Evolutionary conservation across 2,888 invertebrate genomes (phyloP).

Genomic region (Allacma fusca): DNA sequence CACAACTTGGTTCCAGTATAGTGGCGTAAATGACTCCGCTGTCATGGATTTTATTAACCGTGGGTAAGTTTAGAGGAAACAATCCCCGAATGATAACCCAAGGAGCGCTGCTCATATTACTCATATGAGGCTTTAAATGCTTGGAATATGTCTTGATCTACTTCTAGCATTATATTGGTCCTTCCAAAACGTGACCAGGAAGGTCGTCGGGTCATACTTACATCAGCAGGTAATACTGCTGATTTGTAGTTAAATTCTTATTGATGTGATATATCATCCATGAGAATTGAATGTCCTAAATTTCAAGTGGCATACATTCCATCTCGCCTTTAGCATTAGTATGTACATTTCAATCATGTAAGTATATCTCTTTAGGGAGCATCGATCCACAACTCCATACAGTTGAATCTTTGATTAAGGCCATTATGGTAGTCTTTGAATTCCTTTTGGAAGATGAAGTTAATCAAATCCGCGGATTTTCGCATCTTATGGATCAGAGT

Average conservation of each 20-base stretch:
- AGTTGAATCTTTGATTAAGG: slow-evolving; percentile 79
- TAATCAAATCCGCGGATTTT: slow-evolving; percentile 79
- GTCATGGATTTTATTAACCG: slow-evolving; percentile 76
- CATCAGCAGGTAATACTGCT: slow-evolving; percentile 74
- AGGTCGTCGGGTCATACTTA: slow-evolving; percentile 79
- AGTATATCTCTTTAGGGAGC: slow-evolving; percentile 69
- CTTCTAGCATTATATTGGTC: slow-evolving; percentile 76
- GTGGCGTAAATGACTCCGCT: slow-evolving; percentile 75
- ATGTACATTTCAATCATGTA: no score
- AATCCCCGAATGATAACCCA: no score
- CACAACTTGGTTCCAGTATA: slow-evolving; percentile 77
- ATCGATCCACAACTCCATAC: slow-evolving; percentile 81
- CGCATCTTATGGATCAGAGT: slow-evolving; percentile 82
- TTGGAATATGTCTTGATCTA: no score
- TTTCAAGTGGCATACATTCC: no score
- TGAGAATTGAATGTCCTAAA: no score
- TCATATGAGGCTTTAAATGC: no score
- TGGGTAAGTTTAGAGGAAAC: slow-evolving; percentile 74
- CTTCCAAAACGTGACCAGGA: slow-evolving; percentile 78
- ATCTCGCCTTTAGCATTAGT: no score
- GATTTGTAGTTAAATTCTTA: background rate
- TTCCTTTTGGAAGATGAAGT: slow-evolving; percentile 83
- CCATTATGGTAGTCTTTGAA: slow-evolving; percentile 80
- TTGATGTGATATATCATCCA: no score
- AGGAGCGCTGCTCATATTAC: no score